These are phyloP conservation scores for Bubo bubo DNA, from an alignment of 2,113 vertebrate species.

Conservation along the genomic window DNA sequence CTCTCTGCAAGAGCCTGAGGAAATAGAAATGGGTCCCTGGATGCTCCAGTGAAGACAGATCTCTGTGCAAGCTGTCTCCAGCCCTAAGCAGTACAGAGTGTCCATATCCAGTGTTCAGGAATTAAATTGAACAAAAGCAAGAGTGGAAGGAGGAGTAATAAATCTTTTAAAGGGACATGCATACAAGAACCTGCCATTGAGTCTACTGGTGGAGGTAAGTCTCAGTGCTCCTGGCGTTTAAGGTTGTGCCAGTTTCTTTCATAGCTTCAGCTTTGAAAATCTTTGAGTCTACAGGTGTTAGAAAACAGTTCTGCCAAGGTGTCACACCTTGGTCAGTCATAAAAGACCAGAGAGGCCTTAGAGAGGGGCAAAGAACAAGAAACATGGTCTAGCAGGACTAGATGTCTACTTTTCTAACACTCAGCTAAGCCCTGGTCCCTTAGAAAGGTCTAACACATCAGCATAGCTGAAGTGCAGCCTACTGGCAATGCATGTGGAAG, in stretches of 20 bases:
- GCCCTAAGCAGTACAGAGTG: neutral
- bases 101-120: neutral
- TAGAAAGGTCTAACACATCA: neutral
- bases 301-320: neutral
- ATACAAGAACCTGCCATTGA: neutral
- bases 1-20: fast-evolving
- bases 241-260: neutral
- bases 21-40: neutral
- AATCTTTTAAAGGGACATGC: neutral
- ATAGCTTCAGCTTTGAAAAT: neutral
- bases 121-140: neutral
- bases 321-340: neutral
- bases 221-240: neutral
- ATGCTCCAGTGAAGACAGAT: neutral
- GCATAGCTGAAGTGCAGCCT: neutral
- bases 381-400: neutral
- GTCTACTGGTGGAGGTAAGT: neutral
- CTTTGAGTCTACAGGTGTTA: neutral
- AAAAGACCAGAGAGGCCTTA: neutral
- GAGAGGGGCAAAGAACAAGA: neutral
- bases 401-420: neutral
- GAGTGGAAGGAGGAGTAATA: neutral
- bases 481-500: neutral
- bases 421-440: neutral
- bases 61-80: neutral